These are phyloP conservation scores for Magallana angulata DNA, from an alignment of 1,140 invertebrate species.

Conservation along the genomic window DNA sequence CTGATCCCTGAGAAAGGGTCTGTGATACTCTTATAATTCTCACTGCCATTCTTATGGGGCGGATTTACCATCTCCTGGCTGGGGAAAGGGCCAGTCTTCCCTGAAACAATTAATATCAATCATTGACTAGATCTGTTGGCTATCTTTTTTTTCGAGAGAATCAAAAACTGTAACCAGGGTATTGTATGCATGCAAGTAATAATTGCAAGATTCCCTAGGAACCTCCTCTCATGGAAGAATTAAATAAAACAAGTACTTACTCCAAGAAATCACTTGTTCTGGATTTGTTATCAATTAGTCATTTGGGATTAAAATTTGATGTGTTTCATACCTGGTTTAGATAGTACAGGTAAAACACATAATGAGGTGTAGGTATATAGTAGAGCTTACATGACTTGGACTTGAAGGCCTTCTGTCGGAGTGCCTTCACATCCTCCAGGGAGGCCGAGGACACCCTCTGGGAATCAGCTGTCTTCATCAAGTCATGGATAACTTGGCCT, in stretches of 20 bases:
- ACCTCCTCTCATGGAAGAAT: no score
- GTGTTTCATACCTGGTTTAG: no score
- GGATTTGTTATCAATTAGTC: no score
- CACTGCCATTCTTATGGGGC: constrained; percentile 54
- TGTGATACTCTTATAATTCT: constrained; percentile 66
- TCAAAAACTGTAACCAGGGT: no score
- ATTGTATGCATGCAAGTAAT: no score
- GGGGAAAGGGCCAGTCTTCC: constrained; percentile 39
- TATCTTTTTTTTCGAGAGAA: no score
- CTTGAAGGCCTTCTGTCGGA: constrained; percentile 49
- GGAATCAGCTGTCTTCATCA: constrained; percentile 59
- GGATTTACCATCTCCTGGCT: constrained; percentile 65
- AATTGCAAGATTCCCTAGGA: no score
- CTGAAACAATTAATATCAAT: constrained; percentile 14
- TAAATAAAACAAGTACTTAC: no score
- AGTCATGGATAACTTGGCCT: constrained; percentile 67
- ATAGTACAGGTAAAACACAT: no score
- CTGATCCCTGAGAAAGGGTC: constrained; percentile 90
- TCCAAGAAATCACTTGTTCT: no score
- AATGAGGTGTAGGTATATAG: background rate
- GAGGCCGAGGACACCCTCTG: constrained; percentile 63
- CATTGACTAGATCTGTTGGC: no score
- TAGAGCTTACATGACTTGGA: constrained; percentile 32
- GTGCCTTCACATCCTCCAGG: constrained; percentile 43
- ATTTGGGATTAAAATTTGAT: no score